Conservation (phyloP, 2,888 invertebrate genomes). For the Hyposoter dolosus region DNA sequence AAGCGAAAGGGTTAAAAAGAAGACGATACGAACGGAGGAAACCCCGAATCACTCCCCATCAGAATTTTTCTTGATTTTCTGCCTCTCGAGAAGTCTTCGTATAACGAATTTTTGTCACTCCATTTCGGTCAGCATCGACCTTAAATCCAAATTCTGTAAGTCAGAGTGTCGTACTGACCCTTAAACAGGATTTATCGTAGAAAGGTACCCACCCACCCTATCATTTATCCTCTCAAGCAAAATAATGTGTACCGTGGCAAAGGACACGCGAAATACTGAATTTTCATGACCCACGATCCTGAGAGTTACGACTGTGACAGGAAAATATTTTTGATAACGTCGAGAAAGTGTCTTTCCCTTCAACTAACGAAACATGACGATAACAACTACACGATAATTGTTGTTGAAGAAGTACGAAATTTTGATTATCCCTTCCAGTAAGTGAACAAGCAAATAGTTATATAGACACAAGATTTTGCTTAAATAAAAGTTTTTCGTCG, state of each 20-base stretch:
- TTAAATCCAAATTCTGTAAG: background rate
- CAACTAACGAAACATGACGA: background rate
- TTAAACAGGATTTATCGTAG: constrained; percentile 62
- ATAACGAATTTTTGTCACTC: background rate
- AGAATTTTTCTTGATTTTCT: background rate
- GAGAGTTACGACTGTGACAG: constrained; percentile 35
- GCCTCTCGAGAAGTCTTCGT: background rate
- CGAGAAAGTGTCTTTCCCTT: background rate
- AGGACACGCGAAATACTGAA: constrained; percentile 20
- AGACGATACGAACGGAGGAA: background rate
- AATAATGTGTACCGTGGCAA: constrained; percentile 6
- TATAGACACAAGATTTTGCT: background rate
- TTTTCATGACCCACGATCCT: constrained; percentile 3
- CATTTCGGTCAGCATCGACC: background rate
- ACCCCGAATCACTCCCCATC: background rate
- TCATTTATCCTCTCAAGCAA: constrained; percentile 55
- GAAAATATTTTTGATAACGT: constrained; percentile 22
- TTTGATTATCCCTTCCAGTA: background rate
- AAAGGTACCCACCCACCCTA: constrained; percentile 50
- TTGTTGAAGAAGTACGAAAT: background rate
- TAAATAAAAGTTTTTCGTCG: background rate
- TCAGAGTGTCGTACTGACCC: background rate
- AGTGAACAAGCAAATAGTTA: background rate
- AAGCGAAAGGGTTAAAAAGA: background rate
- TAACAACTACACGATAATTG: background rate